Evolutionary conservation across 2,888 invertebrate species (phyloP).

Genomic region (Maniola hyperantus): DNA sequence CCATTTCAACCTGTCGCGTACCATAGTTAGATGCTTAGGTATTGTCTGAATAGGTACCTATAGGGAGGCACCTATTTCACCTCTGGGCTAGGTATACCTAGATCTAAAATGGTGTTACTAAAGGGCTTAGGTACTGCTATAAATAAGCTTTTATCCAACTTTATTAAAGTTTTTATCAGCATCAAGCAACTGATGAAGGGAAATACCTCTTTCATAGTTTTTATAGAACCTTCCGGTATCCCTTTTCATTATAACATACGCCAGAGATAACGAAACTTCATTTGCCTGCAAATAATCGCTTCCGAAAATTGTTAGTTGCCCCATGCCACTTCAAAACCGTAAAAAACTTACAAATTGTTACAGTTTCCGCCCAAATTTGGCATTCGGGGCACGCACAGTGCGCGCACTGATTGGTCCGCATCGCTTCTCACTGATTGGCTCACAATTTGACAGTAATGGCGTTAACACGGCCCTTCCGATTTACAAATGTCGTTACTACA

Average conservation of each 20-base stretch:
- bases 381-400: slow-evolving; percentile 71
- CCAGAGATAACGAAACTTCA: slow-evolving; percentile 22
- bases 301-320: slow-evolving; percentile 31
- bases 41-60: not conserved
- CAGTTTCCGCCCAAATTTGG: slow-evolving; percentile 74
- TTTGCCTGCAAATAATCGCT: slow-evolving; percentile 34
- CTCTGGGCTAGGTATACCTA: too few species aligned
- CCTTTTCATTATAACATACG: slow-evolving; percentile 3
- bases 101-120: too few species aligned
- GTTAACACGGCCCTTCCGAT: slow-evolving; percentile 61
- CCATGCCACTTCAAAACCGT: slow-evolving; percentile 43
- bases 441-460: slow-evolving; percentile 81
- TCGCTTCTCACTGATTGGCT: slow-evolving; percentile 70
- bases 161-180: not conserved
- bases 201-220: not conserved
- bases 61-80: not conserved
- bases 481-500: slow-evolving; percentile 42
- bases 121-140: too few species aligned
- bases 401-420: slow-evolving; percentile 66
- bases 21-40: not conserved
- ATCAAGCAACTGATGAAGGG: slow-evolving; percentile 10
- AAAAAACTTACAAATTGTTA: slow-evolving; percentile 73
- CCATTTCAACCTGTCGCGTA: too few species aligned
- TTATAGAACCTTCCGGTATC: slow-evolving; percentile 5
- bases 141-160: not conserved